Evolutionary conservation across 92 coral and sea anemone species (phyloP).

Genomic region (Palythoa grandiflora): DNA sequence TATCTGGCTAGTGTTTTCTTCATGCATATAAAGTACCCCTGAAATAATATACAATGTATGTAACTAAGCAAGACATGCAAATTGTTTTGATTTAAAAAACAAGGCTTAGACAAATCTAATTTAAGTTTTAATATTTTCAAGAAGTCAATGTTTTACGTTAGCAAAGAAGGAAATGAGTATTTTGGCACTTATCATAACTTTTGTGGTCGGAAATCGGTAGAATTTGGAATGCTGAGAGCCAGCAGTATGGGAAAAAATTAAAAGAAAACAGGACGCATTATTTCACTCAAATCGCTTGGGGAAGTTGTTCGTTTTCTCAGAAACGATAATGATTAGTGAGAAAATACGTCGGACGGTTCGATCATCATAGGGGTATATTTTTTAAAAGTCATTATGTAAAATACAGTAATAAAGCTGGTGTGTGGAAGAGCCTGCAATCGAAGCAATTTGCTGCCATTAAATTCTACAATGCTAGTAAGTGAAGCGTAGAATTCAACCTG

Average conservation of each 20-base stretch:
- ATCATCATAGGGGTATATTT: neutral
- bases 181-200: neutral
- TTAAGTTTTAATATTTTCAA: neutral
- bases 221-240: neutral
- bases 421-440: neutral
- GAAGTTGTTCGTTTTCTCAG: neutral
- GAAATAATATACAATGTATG: neutral
- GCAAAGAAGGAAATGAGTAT: constrained; percentile 21
- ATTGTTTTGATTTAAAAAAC: neutral
- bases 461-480: neutral
- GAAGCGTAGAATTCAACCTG: constrained; percentile 19
- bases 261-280: neutral
- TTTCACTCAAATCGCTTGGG: neutral
- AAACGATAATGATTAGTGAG: neutral
- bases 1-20: neutral
- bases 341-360: neutral
- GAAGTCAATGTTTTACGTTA: neutral
- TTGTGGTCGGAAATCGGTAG: constrained; percentile 26
- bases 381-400: neutral
- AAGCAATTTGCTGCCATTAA: constrained; percentile 11
- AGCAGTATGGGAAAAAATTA: neutral
- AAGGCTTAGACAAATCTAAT: neutral
- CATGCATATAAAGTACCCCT: neutral
- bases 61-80: neutral
- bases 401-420: neutral